Base-by-base conservation (phyloP, 2,797 vertebrate species). In the Lepus townsendii region DNA sequence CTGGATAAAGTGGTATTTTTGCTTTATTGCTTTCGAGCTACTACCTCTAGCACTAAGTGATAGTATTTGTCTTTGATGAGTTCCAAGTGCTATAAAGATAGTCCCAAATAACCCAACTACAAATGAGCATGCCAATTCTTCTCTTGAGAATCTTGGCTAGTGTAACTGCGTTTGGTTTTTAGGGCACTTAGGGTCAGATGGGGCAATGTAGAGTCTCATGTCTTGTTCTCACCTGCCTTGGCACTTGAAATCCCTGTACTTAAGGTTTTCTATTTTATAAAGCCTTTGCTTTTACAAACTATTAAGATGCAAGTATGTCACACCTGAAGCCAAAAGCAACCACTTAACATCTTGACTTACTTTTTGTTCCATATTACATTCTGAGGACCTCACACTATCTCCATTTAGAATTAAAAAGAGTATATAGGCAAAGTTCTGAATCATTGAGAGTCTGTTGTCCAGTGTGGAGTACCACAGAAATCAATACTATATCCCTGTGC, bases 11-110 rank as follows among this genome's bases (percentile, higher is more conserved):
- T 84, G 9, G 16, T 89, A 82, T 85, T 93, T 95, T 65, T 89
- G 89, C 17, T 94, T 96, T 97, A 94, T 73, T 72, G 11, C 50
- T 83, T 95, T 93, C 50, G 91, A 72, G 82, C 17, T 92, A 75
- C 80, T 85, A 91, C 54, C 30, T 79, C 62, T 83, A 69, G 22
- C 68, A 95, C 38, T 30, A 94, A 83, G 71, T 95, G 76, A 93
- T 60, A 87, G 42, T 95, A 80, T 13, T 77, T 93, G 9, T 93
- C 30, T 96, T 91, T 94, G 75, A 94, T 83, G 35, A 91, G 50
- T 91, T 92, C 80, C 30, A 79, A 93, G 77, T 82, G 50, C 30
- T 91, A 38, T 91, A 90, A 96, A 82, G 57, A 79, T 69, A 88
- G 47, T 30, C 35, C n/a, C 10, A 84, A 80, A 75, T 94, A 94